Evolutionary conservation across 2,888 invertebrate species (phyloP).

Genomic region (Lomographa bimaculata): DNA sequence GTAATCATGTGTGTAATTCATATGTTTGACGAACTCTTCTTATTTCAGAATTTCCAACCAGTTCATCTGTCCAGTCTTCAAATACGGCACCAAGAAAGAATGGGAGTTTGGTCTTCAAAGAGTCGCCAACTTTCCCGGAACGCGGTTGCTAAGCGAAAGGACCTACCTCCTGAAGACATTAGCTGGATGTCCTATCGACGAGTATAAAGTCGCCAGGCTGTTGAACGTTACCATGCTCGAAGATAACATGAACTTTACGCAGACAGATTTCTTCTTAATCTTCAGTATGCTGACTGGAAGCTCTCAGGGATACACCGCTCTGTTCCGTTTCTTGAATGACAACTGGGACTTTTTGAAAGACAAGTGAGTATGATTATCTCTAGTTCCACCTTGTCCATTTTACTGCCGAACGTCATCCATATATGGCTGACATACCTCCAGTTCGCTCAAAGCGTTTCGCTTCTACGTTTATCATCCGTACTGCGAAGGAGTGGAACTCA

Average conservation of each 20-base stretch:
- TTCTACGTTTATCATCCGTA: no score
- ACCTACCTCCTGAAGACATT: constrained; percentile 90
- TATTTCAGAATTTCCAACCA: constrained; percentile 87
- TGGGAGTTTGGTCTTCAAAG: constrained; percentile 93
- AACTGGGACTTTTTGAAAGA: constrained; percentile 88
- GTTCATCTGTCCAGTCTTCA: constrained; percentile 91
- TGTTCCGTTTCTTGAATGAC: constrained; percentile 88
- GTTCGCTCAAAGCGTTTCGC: no score
- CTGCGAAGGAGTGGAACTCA: no score
- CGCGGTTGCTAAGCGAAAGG: constrained; percentile 88
- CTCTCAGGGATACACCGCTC: constrained; percentile 87
- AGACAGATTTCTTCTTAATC: constrained; percentile 89
- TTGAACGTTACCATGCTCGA: constrained; percentile 88
- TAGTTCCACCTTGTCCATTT: no score
- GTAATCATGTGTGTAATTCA: no score
- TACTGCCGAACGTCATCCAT: no score
- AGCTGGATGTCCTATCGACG: constrained; percentile 90
- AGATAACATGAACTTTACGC: constrained; percentile 88
- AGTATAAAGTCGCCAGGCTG: constrained; percentile 85
- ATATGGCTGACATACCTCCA: no score
- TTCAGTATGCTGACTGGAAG: constrained; percentile 89
- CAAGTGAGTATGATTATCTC: constrained; percentile 76
- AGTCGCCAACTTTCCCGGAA: constrained; percentile 88
- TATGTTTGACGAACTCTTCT: neutral
- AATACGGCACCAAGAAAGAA: constrained; percentile 90